Evolutionary conservation across 1,140 invertebrate species (phyloP), one percentile per base, ranked within the genome.

Genomic region (Pemphigus obesinymphae): DNA sequence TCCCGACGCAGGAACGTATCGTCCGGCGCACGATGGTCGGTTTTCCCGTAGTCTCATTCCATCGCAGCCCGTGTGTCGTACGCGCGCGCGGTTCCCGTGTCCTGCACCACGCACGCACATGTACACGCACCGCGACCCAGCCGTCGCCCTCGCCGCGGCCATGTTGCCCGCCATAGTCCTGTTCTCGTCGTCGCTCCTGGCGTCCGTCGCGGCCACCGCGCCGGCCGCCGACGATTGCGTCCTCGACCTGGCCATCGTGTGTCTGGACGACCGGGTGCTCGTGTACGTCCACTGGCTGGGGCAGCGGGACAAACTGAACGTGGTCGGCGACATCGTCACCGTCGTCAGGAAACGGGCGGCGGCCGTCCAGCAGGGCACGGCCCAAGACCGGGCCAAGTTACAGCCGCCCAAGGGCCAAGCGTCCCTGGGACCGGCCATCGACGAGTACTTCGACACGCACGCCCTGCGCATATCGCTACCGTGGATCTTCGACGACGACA

Each of bases 371-470:
- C n/a, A n/a, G n/a, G 50, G 34, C 34, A 17, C n/a, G 1, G 15
- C 31, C 50, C 34, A 80, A 7, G 55, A 78, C 34, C 34, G 50
- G 13, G 13, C 48, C 50, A 76, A 76, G n/a, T 13, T 55, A 26
- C 73, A 17, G 29, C 61, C 10, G 66, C 40, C 4, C n/a, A 15
- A 23, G 23, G 3, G 43, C 4, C 20, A 0, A 40, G 76, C 23
- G 23, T 37, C 76, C 6, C 37, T 80, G 23, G 76, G 76, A 20
- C 76, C 76, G 15, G 76, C 76, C 23, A 61, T 80, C 55, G 76
- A 80, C 37, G 55, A 61, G 37, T 80, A 80, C 37, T 80, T 80
- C 37, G 76, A 61, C 76, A 80, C 76, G 55, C 76, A 80, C 37
- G 45, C 76, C 3, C 26, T 80, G 23, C n/a, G 76, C 2, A 80